phyloP scores from a whole-genome alignment of 2,888 invertebrate genomes.

The Boloria selene region DNA sequence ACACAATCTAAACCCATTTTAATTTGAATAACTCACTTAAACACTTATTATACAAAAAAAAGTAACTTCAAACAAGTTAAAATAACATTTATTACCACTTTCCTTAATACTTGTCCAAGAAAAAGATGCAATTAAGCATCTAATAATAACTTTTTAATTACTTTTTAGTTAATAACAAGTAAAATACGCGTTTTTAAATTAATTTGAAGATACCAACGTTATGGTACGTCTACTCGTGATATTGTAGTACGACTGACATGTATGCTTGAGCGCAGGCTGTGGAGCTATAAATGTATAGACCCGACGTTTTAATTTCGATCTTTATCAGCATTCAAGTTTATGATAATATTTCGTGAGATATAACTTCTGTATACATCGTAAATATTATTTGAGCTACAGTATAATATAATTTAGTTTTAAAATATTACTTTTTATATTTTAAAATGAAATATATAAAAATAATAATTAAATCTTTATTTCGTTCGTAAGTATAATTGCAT shows the following conservation, averaged over 20 bases:
- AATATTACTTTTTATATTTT: too few relatives aligned
- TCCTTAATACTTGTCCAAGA: not conserved
- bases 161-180: not conserved
- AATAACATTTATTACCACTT: not conserved
- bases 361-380: too few relatives aligned
- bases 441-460: too few relatives aligned
- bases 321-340: not conserved
- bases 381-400: too few relatives aligned
- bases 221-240: conserved; percentile 41
- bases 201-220: conserved; percentile 18
- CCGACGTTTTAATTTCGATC: conserved; percentile 23
- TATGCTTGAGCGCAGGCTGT: conserved; percentile 36
- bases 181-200: conserved; percentile 9
- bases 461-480: too few relatives aligned
- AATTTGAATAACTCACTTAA: not conserved
- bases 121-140: not conserved
- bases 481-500: too few relatives aligned
- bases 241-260: conserved; percentile 47
- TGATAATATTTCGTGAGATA: not conserved
- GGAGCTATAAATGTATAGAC: conserved; percentile 36
- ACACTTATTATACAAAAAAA: conserved; percentile 10
- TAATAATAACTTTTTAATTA: not conserved
- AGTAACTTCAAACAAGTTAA: not conserved
- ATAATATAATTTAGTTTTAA: too few relatives aligned
- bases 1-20: conserved; percentile 59